Conservation (phyloP, 2,797 vertebrate species). For the Microctenopoma stevenorrisi region DNA sequence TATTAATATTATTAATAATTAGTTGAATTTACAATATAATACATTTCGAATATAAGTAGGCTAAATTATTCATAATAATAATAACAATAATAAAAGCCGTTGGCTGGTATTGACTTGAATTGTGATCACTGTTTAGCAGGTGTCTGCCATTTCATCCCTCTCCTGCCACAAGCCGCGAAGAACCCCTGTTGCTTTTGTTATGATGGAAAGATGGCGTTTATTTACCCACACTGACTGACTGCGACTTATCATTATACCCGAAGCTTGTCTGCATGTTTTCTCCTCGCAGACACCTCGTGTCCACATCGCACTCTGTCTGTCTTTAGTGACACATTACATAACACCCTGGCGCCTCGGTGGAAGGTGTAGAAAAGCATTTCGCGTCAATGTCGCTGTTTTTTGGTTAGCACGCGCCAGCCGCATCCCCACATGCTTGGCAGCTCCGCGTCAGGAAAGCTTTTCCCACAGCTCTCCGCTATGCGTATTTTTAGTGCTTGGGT, state of each 20-base stretch:
- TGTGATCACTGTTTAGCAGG: constrained; percentile 56
- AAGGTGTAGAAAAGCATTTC: constrained; percentile 52
- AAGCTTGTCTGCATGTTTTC: constrained; percentile 38
- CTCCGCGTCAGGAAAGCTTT: constrained; percentile 47
- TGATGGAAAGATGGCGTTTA: constrained; percentile 86
- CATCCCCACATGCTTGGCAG: constrained; percentile 40
- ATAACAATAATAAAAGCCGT: constrained; percentile 49
- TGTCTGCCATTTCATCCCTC: constrained; percentile 67
- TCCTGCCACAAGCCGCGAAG: constrained; percentile 61
- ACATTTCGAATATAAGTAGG: no score
- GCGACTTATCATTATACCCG: constrained; percentile 58
- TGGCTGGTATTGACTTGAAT: constrained; percentile 55
- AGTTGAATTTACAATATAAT: no score
- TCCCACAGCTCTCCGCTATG: constrained; percentile 56
- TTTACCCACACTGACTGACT: constrained; percentile 77
- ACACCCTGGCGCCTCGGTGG: constrained; percentile 48
- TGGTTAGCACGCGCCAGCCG: constrained; percentile 59
- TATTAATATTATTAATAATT: constrained; percentile 22
- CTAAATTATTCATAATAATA: constrained; percentile 49
- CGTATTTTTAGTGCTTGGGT: constrained; percentile 61
- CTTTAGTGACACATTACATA: constrained; percentile 58
- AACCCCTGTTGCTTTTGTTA: constrained; percentile 82
- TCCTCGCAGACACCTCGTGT: constrained; percentile 49
- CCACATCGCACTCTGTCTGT: constrained; percentile 43
- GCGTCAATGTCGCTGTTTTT: constrained; percentile 45